Conservation (phyloP, 2,888 invertebrate genomes). For the Muschampia plurimacula region DNA sequence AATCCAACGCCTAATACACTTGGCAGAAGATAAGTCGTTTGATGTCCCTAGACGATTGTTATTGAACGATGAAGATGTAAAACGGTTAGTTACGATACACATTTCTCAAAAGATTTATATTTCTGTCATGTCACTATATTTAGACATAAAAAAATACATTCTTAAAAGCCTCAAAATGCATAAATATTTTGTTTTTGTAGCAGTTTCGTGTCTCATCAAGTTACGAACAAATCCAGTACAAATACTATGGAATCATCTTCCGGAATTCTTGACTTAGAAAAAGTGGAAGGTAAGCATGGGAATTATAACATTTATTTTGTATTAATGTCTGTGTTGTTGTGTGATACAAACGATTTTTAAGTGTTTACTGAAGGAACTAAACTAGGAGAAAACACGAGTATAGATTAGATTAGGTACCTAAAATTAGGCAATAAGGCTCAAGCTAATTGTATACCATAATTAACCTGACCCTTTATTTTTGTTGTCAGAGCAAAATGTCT, state of each 20-base stretch:
- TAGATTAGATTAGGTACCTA: no score
- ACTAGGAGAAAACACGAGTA: no score
- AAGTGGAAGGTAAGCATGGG: constrained; percentile 64
- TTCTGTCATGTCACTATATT: no score
- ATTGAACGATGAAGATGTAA: constrained; percentile 57
- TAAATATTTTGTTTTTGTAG: constrained; percentile 24
- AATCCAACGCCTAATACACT: constrained; percentile 70
- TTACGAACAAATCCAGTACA: constrained; percentile 46
- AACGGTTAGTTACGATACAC: constrained; percentile 51
- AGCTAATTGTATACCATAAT: no score
- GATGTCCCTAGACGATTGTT: constrained; percentile 54
- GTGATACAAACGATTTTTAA: background rate
- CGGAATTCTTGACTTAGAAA: constrained; percentile 74
- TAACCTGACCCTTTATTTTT: no score
- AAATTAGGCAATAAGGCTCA: no score
- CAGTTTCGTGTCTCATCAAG: constrained; percentile 46
- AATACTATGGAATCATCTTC: constrained; percentile 67
- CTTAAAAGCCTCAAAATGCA: background rate
- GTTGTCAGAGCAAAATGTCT: no score
- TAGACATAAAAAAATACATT: no score
- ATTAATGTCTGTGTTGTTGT: background rate
- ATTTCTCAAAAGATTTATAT: no score
- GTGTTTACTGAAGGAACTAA: no score
- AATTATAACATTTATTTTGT: constrained; percentile 17
- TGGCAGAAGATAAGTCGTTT: constrained; percentile 74